Percentiles rank a stretch among this genome's conserved stretches.
Evolutionary conservation across 2,797 vertebrate species (phyloP).

Genomic region (Columba guinea): DNA sequence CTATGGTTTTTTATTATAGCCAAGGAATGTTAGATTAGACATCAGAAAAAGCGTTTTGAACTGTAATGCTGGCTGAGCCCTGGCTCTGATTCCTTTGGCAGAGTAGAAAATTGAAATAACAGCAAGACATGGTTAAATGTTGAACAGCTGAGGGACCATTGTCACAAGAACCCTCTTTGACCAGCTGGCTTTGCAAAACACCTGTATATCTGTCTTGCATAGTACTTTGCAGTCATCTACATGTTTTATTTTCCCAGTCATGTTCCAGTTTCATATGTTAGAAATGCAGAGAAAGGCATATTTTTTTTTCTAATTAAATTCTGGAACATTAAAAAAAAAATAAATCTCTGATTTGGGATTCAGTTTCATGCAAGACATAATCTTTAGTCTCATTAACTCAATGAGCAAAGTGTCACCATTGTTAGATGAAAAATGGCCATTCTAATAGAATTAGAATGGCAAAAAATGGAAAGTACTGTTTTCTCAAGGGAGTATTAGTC

Average conservation of each 20-base stretch:
- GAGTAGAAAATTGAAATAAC: not conserved
- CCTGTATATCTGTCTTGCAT: not conserved
- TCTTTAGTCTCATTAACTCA: not conserved
- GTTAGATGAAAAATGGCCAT: not conserved
- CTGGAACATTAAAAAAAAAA: not conserved
- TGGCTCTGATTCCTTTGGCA: not conserved
- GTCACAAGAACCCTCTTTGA: not conserved
- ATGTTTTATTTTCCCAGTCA: not conserved
- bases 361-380: not conserved
- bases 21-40: not conserved
- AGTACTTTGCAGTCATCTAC: not conserved
- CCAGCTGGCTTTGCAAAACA: not conserved
- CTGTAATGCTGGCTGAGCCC: not conserved
- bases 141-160: not conserved
- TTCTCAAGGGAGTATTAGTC: not conserved
- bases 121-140: not conserved
- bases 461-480: conserved; percentile 20
- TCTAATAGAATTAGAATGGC: not conserved
- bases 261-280: not conserved
- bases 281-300: not conserved
- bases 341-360: not conserved
- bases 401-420: not conserved
- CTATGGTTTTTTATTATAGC: not conserved
- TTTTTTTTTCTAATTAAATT: not conserved
- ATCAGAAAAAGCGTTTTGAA: not conserved